Evolutionary conservation across 2,113 vertebrate species (phyloP).

Genomic region (Sapajus apella): DNA sequence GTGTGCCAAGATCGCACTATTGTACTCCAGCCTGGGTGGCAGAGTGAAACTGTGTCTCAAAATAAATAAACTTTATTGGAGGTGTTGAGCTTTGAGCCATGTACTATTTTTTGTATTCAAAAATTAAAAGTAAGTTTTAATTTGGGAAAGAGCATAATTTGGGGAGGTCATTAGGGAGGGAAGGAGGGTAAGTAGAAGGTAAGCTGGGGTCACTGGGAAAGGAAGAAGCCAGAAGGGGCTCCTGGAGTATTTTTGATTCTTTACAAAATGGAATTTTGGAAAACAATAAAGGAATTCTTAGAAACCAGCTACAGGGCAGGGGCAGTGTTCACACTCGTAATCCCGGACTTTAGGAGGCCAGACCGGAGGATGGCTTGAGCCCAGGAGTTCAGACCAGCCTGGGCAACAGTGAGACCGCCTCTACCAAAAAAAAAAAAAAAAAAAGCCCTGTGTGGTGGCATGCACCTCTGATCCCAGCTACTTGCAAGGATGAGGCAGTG

Average conservation of each 20-base stretch:
- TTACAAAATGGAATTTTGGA: neutral
- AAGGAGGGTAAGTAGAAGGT: neutral
- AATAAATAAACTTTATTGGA: neutral
- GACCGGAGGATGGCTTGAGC: too few species aligned
- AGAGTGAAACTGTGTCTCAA: too few species aligned
- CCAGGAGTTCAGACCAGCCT: too few species aligned
- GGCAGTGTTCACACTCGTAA: too few species aligned
- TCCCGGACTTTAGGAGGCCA: too few species aligned
- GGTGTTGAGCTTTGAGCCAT: neutral
- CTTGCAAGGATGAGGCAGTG: too few species aligned
- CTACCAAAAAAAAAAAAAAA: too few species aligned
- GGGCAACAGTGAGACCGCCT: too few species aligned
- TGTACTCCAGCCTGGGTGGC: too few species aligned
- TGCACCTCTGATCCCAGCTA: too few species aligned
- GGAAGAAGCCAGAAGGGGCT: neutral
- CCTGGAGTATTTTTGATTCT: neutral
- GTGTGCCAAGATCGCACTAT: too few species aligned
- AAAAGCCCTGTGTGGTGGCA: too few species aligned
- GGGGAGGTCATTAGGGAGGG: neutral
- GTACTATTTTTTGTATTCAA: conserved; percentile 6
- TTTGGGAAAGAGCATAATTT: neutral
- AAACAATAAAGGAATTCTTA: neutral
- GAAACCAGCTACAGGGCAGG: neutral
- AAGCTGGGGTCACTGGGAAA: neutral
- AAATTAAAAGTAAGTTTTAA: conserved; percentile 38